These are phyloP conservation scores for Smittia sp. DNA, from an alignment of 2,888 invertebrate genomes.

Conservation along the genomic window DNA sequence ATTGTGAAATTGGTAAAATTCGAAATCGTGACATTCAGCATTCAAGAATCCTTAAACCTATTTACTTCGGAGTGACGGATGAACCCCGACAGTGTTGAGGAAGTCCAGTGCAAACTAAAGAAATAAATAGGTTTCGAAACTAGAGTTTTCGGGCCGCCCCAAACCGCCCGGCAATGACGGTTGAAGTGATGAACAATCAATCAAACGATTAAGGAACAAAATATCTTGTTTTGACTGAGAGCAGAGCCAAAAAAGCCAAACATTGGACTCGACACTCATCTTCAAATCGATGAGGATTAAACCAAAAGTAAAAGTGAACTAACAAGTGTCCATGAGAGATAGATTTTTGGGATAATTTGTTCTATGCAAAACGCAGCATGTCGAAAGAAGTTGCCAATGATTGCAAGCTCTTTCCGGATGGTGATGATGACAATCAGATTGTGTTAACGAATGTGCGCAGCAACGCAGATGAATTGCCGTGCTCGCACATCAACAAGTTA, in stretches of 20 bases:
- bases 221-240: conserved; percentile 30
- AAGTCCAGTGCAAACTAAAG: background rate
- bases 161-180: conserved; percentile 33
- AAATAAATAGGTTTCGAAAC: conserved; percentile 38
- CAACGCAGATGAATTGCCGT: conserved; percentile 1
- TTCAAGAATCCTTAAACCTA: conserved; percentile 31
- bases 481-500: background rate
- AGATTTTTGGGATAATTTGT: conserved; percentile 43
- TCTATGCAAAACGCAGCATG: conserved; percentile 41
- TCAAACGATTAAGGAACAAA: conserved; percentile 36
- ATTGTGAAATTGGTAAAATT: conserved; percentile 53
- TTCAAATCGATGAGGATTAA: background rate
- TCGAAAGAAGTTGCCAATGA: conserved; percentile 4
- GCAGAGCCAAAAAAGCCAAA: background rate
- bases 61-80: conserved; percentile 24
- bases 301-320: background rate
- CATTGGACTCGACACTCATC: conserved; percentile 27
- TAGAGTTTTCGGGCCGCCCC: conserved; percentile 31
- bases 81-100: background rate
- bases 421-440: conserved; percentile 10
- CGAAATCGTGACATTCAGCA: conserved; percentile 50
- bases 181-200: conserved; percentile 33
- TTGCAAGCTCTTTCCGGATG: conserved; percentile 6
- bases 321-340: conserved; percentile 28
- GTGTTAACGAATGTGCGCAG: conserved; percentile 27